A percentile compares a stretch with the other conserved stretches of the same genome.
These are phyloP conservation scores for Drosophila macrospina DNA, from an alignment of 2,888 invertebrate species.

Conservation along the genomic window DNA sequence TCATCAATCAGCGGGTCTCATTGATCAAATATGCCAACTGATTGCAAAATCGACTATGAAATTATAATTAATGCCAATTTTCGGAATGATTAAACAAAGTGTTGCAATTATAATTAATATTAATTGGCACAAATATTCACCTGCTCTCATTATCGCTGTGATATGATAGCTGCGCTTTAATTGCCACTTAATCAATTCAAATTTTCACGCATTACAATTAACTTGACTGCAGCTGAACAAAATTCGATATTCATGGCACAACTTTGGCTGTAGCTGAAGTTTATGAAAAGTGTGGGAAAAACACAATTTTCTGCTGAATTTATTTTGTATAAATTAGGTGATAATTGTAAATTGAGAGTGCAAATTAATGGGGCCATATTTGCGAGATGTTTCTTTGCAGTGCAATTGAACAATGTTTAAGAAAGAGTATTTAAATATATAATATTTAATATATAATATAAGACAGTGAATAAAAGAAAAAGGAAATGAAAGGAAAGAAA, in stretches of 20 bases:
- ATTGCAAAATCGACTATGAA: conserved; percentile 55
- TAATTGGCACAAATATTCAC: conserved; percentile 32
- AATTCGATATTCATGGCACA: not conserved
- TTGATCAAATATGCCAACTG: conserved; percentile 22
- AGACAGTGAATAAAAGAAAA: no score
- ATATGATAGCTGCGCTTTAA: conserved; percentile 1
- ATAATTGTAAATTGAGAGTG: no score
- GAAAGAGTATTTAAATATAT: no score
- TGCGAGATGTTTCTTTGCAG: no score
- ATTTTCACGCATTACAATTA: not conserved
- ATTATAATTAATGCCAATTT: conserved; percentile 61
- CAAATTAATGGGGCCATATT: no score
- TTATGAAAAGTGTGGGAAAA: no score
- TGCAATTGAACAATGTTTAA: no score
- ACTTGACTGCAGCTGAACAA: not conserved
- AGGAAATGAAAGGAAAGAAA: no score
- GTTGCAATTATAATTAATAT: conserved; percentile 30
- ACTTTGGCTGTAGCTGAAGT: not conserved
- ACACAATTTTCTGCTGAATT: not conserved
- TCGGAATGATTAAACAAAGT: conserved; percentile 21
- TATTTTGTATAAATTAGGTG: not conserved
- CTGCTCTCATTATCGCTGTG: conserved; percentile 12
- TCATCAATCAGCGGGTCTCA: conserved; percentile 40
- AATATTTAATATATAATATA: no score
- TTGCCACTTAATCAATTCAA: conserved; percentile 26